Evolutionary conservation across 2,113 vertebrate genomes (phyloP), one percentile per base, ranked within the genome.

Genomic region (Clarias macrocephalus): DNA sequence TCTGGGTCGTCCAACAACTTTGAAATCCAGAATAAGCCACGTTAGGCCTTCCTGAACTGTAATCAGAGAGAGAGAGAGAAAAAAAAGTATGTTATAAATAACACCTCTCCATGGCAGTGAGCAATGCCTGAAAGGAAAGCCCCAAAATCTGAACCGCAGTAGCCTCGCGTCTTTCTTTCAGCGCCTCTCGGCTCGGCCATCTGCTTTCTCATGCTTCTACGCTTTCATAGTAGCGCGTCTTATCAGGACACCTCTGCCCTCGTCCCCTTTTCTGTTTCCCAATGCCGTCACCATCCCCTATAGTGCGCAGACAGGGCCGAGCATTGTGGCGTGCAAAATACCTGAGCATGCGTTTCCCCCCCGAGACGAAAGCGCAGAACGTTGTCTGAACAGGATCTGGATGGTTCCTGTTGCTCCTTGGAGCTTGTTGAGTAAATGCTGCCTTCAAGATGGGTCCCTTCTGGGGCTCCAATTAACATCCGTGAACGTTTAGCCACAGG

Each of bases 401-500:
- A 73, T 28, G 68, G 80, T 87, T 82, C 81, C 65, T 70, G 79
- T 82, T 85, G 57, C 68, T 75, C 28, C 70, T 70, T 56, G 56
- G 65, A 68, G 80, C 65, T 83, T 48, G 33, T 80, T 77, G 73
- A 77, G 83, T 76, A 60, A 83, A 85, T 83, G 83, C 87, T 65
- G 52, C 80, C 75, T 90, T 90, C 86, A 57, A 85, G 88, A 88
- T 88, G 82, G 88, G 85, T 68, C 66, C 88, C 63, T 68, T 90
- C 90, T 87, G 60, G 84, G 88, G 87, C 89, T 88, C 84, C 84
- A 89, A 90, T 93, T 91, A 88, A 88, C 86, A 93, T 87, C 73
- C 82, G 91, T 91, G 83, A 90, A 89, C 88, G 83, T 89, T 66
- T 82, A 87, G 80, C 57, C 68, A 42, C 56, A 89, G 90, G 91